Evolutionary conservation across 35 echinoderm and acorn worm species (phyloP).

Genomic region (Chiridota heheva): DNA sequence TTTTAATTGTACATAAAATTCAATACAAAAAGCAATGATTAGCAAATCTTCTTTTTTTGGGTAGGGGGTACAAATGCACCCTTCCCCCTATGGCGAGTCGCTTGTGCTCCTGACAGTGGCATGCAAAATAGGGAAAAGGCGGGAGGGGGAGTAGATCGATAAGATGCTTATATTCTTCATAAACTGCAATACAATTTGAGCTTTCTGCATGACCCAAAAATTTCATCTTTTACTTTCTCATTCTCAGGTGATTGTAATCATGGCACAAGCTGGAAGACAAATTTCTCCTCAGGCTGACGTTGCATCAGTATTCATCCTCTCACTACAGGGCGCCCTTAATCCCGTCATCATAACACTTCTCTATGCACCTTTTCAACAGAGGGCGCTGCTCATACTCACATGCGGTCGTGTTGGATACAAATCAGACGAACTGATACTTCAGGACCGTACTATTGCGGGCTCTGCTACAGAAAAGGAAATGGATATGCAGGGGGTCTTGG

Average conservation of each 20-base stretch:
- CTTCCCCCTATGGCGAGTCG: too few relatives aligned
- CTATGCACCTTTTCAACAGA: constrained; percentile 19
- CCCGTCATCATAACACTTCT: constrained; percentile 34
- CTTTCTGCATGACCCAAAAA: too few relatives aligned
- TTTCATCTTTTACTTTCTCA: not conserved
- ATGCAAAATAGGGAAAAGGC: too few relatives aligned
- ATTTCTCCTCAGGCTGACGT: constrained; percentile 30
- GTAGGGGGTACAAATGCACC: too few relatives aligned
- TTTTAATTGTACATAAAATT: too few relatives aligned
- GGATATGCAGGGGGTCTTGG: constrained; percentile 16
- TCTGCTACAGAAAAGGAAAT: not conserved
- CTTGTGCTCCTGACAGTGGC: too few relatives aligned
- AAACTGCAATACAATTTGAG: too few relatives aligned
- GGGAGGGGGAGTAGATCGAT: too few relatives aligned
- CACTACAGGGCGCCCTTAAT: constrained; percentile 44
- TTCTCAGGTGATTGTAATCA: constrained; percentile 36
- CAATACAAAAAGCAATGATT: too few relatives aligned
- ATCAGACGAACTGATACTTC: constrained; percentile 9
- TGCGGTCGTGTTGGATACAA: constrained; percentile 1
- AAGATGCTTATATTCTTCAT: too few relatives aligned
- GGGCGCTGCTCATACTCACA: not conserved
- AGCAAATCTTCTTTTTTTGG: too few relatives aligned
- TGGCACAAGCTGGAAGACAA: constrained; percentile 34
- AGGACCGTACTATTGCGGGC: constrained; percentile 13
- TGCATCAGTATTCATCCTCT: constrained; percentile 50